These are phyloP conservation scores for Brachionus asplanchnoidis DNA, from an alignment of 1,140 invertebrate genomes.

Conservation along the genomic window DNA sequence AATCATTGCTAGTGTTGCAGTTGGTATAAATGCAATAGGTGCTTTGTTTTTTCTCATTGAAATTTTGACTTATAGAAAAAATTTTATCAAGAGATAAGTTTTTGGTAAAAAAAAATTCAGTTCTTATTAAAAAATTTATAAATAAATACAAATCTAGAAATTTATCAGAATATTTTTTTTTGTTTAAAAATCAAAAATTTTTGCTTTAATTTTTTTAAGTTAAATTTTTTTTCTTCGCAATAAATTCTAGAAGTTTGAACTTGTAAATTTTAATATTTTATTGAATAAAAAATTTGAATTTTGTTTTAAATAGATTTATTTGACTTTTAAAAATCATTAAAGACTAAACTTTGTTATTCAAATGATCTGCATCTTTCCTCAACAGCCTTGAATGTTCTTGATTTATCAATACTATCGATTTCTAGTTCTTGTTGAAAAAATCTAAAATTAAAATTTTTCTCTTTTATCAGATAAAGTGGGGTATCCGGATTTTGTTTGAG, in stretches of 20 bases:
- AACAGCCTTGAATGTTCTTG: slow-evolving; percentile 1
- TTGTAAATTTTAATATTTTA: background rate
- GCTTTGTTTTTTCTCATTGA: slow-evolving; percentile 33
- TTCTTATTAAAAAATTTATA: too few relatives aligned
- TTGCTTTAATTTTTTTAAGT: background rate
- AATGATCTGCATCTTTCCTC: background rate
- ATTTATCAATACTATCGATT: background rate
- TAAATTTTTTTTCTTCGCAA: background rate
- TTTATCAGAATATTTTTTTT: background rate
- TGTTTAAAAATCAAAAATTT: background rate
- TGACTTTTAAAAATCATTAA: background rate
- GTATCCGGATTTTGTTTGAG: slow-evolving; percentile 8
- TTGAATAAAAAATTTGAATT: background rate
- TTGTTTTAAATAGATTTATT: background rate
- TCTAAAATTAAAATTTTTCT: slow-evolving; percentile 29
- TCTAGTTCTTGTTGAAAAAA: slow-evolving; percentile 27
- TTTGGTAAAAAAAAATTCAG: background rate
- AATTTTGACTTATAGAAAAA: background rate
- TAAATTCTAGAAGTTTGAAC: background rate
- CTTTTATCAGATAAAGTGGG: background rate
- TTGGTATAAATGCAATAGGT: slow-evolving; percentile 5
- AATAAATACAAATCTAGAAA: too few relatives aligned
- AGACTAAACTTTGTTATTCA: background rate
- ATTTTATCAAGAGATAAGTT: background rate
- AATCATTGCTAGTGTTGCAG: slow-evolving; percentile 25